Base-by-base conservation (phyloP, 2,113 vertebrate genomes). In the Zosterops hypoxanthus region DNA sequence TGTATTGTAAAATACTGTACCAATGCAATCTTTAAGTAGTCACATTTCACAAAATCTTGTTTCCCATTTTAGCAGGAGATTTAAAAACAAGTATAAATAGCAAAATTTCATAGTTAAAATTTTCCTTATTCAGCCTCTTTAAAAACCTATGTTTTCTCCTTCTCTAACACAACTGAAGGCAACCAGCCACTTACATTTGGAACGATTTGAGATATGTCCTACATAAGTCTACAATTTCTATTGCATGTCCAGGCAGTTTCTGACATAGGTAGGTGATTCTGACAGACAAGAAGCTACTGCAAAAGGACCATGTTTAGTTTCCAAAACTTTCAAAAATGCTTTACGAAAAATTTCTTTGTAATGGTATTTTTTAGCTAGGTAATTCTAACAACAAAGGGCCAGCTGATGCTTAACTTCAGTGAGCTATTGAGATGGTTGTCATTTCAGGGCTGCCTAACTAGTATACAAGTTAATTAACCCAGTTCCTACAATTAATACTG, bases 401-500 rank as follows among this genome's bases (percentile, higher is more conserved):
- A 82, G 31, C 12, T 29, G 15, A 84, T 72, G 41, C 25, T 64
- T 92, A 63, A 63, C 12, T 77, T 75, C 14, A 33, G 73, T 52
- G 15, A 90, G 69, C 12, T 89, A 44, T 63, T 44, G 88, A 87
- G 76, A 19, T 36, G n/a, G 82, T 61, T 52, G 65, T 65, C 49
- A 94, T 90, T 96, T 92, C 91, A 82, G 72, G 88, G 85, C n/a
- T 7, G 4, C 29, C 75, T 92, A 95, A 89, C 39, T 55, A 66
- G n/a, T 7, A 59, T 1, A 26, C 3, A 78, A n/a, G 65, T 89
- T 94, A 95, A 92, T 91, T 90, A 95, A 95, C 25, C 47, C 56
- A 86, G 39, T 46, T 81, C 36, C 83, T 87, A 78, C 83, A 92
- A 94, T 95, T 94, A 96, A 92, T 63, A 78, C 29, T 46, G 78